A percentile compares a stretch with the other conserved stretches of the same genome.
Evolutionary conservation across 2,797 vertebrate genomes (phyloP).

Genomic region (Heliangelus exortis): DNA sequence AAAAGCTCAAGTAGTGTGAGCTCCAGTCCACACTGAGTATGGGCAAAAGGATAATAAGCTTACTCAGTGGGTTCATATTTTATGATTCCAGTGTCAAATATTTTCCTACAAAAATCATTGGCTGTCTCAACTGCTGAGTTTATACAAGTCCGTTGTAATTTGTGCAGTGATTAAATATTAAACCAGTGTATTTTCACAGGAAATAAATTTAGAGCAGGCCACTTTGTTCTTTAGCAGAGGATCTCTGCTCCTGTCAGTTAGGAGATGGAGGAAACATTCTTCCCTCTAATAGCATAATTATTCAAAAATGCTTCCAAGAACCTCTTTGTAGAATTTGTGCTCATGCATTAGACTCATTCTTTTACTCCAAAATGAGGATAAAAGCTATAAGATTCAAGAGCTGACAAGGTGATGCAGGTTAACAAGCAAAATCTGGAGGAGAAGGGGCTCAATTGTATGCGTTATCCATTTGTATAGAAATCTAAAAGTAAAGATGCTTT

Average conservation of each 20-base stretch:
- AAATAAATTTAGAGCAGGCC: conserved; percentile 57
- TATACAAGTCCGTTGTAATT: conserved; percentile 42
- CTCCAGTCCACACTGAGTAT: not conserved
- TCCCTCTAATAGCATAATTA: conserved; percentile 48
- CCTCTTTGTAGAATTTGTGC: conserved; percentile 26
- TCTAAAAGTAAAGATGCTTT: not conserved
- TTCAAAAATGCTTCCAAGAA: conserved; percentile 32
- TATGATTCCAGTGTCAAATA: conserved; percentile 28
- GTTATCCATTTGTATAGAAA: not conserved
- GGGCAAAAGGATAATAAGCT: conserved; percentile 35
- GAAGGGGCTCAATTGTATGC: not conserved
- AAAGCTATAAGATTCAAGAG: not conserved
- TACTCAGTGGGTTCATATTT: conserved; percentile 43
- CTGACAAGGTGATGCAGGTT: not conserved
- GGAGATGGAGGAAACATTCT: not conserved
- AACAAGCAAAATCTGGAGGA: not conserved
- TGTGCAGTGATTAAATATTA: conserved; percentile 62
- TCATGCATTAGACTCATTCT: not conserved
- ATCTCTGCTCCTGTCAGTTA: conserved; percentile 49
- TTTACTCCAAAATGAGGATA: not conserved
- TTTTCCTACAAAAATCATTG: conserved; percentile 45
- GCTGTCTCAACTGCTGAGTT: conserved; percentile 39
- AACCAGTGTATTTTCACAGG: conserved; percentile 51
- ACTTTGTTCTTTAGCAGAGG: conserved; percentile 30
- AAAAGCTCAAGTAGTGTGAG: conserved; percentile 42